phyloP scores from a whole-genome alignment of 92 coral and sea anemone species.

The Desmophyllum pertusum region DNA sequence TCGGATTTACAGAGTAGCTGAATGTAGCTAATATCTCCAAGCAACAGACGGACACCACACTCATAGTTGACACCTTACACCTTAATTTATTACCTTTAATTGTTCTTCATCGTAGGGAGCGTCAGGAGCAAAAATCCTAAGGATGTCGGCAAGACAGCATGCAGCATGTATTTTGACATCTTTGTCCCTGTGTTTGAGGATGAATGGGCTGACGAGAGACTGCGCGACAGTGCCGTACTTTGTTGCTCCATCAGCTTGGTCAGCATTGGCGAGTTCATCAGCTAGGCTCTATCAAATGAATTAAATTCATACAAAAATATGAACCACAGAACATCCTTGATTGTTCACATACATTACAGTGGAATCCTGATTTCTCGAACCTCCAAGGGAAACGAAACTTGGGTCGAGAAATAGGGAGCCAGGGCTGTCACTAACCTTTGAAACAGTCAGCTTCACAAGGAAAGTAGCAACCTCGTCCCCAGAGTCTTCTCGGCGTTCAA shows the following conservation, averaged over 20 bases:
- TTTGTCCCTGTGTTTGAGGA: slow-evolving; percentile 87
- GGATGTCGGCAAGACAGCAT: slow-evolving; percentile 82
- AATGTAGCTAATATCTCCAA: no score
- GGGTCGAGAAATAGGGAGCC: no score
- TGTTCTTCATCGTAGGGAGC: slow-evolving; percentile 80
- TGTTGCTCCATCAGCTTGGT: slow-evolving; percentile 67
- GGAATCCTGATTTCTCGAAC: no score
- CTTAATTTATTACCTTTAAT: slow-evolving; percentile 57
- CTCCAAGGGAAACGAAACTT: no score
- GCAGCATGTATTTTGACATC: slow-evolving; percentile 88
- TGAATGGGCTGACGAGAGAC: slow-evolving; percentile 72
- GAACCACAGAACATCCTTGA: neutral
- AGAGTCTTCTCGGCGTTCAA: no score
- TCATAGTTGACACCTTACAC: no score
- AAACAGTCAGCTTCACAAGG: no score
- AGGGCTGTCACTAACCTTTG: neutral
- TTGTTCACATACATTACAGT: neutral
- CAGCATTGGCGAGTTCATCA: slow-evolving; percentile 73
- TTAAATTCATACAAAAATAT: neutral
- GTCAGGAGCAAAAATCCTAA: slow-evolving; percentile 89
- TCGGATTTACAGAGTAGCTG: no score
- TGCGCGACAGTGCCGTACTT: slow-evolving; percentile 57
- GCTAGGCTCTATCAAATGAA: slow-evolving; percentile 69
- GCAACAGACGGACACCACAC: neutral
- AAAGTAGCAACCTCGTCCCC: no score